Evolutionary conservation across 2,797 vertebrate species (phyloP).

Genomic region (Enoplosus armatus): DNA sequence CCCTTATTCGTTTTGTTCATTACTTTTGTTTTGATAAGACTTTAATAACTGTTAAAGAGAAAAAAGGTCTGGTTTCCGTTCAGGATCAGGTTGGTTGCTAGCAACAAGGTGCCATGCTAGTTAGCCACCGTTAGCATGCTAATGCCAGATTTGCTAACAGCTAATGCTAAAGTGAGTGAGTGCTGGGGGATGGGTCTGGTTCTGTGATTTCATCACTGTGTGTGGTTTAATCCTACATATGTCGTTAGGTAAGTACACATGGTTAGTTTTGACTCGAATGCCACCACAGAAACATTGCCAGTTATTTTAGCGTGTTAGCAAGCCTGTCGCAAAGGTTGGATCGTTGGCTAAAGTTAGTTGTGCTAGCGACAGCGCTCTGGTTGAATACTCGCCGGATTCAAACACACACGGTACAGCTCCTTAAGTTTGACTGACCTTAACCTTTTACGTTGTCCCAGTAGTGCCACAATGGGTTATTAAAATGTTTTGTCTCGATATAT

Average conservation of each 20-base stretch:
- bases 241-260: background rate
- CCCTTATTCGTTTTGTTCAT: accelerated
- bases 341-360: slow-evolving; percentile 31
- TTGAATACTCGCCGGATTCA: background rate
- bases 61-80: background rate
- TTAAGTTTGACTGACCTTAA: background rate
- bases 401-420: background rate
- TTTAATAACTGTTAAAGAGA: background rate
- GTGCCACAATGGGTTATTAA: background rate
- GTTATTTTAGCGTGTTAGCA: background rate
- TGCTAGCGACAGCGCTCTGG: background rate
- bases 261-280: background rate
- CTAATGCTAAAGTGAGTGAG: slow-evolving; percentile 49
- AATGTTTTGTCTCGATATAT: background rate
- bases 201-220: slow-evolving; percentile 9
- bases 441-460: too few species aligned
- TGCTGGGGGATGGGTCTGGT: slow-evolving; percentile 55
- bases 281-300: accelerated
- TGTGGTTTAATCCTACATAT: slow-evolving; percentile 31
- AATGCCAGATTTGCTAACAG: slow-evolving; percentile 61
- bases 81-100: background rate
- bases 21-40: accelerated
- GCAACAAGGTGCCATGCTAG: slow-evolving; percentile 49
- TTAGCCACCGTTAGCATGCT: slow-evolving; percentile 70
- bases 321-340: background rate